Percentiles rank a stretch among this genome's conserved stretches.
These are phyloP conservation scores for Pyrocephalus nanus DNA, from an alignment of 2,797 vertebrate species.

Conservation along the genomic window DNA sequence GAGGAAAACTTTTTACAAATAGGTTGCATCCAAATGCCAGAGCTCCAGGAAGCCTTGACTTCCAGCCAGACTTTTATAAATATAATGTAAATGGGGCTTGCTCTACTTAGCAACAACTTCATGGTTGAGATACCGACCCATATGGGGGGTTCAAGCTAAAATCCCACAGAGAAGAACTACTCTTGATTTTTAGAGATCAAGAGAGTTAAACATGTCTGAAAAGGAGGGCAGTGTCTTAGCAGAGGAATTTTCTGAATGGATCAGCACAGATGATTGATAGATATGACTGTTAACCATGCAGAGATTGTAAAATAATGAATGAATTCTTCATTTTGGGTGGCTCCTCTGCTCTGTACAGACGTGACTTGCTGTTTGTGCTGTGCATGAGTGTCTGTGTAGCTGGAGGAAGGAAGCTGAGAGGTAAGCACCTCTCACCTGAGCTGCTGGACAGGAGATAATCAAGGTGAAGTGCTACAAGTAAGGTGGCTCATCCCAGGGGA, in stretches of 20 bases:
- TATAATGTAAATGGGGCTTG: neutral
- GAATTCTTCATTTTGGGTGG: neutral
- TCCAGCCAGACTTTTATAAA: neutral
- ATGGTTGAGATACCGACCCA: fast-evolving
- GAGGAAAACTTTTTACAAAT: neutral
- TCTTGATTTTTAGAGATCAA: neutral
- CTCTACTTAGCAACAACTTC: neutral
- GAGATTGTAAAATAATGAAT: neutral
- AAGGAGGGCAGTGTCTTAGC: neutral
- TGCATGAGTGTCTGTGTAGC: neutral
- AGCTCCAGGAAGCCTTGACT: neutral
- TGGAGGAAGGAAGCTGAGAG: neutral
- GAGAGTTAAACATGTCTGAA: neutral
- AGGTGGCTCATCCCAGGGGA: neutral
- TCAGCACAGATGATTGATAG: neutral
- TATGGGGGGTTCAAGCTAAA: neutral
- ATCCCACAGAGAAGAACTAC: neutral
- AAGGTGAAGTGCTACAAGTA: neutral
- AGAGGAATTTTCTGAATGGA: neutral
- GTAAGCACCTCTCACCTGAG: neutral
- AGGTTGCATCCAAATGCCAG: neutral
- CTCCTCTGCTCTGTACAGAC: neutral
- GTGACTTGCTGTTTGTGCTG: fast-evolving
- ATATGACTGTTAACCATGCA: neutral
- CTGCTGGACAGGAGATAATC: neutral